These are phyloP conservation scores for Dolichopus griseipennis DNA, from an alignment of 2,888 invertebrate genomes.

Conservation along the genomic window DNA sequence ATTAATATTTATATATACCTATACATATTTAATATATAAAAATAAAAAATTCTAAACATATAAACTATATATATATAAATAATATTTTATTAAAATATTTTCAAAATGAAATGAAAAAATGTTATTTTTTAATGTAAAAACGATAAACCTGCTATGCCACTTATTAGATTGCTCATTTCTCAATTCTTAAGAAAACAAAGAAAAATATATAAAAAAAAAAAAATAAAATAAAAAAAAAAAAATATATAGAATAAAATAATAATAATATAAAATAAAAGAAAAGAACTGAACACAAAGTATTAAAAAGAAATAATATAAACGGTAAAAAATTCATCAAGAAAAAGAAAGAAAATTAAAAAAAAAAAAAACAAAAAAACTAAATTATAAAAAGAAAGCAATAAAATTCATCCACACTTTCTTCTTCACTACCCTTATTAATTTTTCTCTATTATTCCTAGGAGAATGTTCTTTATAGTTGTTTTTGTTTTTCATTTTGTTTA, in stretches of 20 bases:
- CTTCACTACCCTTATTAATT: not conserved
- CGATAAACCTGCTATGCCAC: not conserved
- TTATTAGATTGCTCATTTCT: slow-evolving; percentile 1
- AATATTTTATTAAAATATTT: not conserved
- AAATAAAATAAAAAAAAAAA: not conserved
- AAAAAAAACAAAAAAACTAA: no score
- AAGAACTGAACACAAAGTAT: not conserved
- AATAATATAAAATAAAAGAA: not conserved
- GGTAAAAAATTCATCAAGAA: not conserved
- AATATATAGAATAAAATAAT: not conserved
- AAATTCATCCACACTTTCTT: not conserved
- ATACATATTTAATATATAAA: no score
- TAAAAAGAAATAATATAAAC: not conserved
- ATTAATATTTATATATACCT: no score
- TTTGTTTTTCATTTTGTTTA: not conserved
- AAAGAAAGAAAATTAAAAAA: no score
- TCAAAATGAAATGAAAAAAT: not conserved
- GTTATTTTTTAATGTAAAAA: not conserved
- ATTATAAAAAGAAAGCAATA: no score
- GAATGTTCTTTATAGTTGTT: not conserved
- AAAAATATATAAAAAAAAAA: not conserved
- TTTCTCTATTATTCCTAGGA: slow-evolving; percentile 3
- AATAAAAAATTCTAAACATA: no score
- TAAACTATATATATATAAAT: not conserved
- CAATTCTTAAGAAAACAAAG: not conserved